A percentile compares a stretch with the other conserved stretches of the same genome.
phyloP scores from a whole-genome alignment of 1,140 invertebrate species.

The Cecropterus lyciades region DNA sequence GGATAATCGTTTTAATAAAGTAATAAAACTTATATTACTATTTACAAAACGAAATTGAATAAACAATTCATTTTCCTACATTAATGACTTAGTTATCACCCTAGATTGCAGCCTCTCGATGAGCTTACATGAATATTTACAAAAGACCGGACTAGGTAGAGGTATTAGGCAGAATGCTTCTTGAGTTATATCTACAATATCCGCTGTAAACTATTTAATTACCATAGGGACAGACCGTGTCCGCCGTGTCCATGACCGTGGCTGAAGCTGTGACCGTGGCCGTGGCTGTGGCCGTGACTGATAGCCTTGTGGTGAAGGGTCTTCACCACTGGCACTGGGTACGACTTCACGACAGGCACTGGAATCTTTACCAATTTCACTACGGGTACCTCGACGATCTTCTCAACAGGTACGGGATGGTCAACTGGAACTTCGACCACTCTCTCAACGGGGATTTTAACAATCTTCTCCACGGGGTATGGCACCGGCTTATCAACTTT shows the following conservation, averaged over 20 bases:
- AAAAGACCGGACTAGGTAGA: constrained; percentile 60
- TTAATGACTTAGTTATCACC: constrained; percentile 83
- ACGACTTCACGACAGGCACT: constrained; percentile 70
- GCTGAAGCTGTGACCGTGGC: constrained; percentile 38
- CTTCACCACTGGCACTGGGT: constrained; percentile 73
- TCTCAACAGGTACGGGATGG: constrained; percentile 74
- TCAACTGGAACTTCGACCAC: constrained; percentile 72
- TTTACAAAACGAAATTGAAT: constrained; percentile 67
- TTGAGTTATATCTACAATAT: constrained; percentile 32
- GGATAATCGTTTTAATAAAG: constrained; percentile 70
- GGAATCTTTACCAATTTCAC: constrained; percentile 71
- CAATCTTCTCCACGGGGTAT: constrained; percentile 77
- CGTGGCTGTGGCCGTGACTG: constrained; percentile 44
- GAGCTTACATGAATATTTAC: constrained; percentile 74
- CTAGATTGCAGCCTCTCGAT: constrained; percentile 79
- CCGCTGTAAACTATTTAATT: constrained; percentile 31
- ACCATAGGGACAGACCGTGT: constrained; percentile 56
- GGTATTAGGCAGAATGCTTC: constrained; percentile 25
- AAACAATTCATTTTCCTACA: constrained; percentile 63
- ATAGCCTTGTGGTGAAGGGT: constrained; percentile 71
- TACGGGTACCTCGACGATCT: constrained; percentile 71
- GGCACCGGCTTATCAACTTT: constrained; percentile 78
- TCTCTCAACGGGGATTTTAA: constrained; percentile 72
- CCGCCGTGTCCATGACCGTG: constrained; percentile 37
- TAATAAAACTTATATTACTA: constrained; percentile 72